Evolutionary conservation across 2,888 invertebrate genomes (phyloP), one percentile per base, ranked within the genome.

Genomic region (Zonitis immaculata): DNA sequence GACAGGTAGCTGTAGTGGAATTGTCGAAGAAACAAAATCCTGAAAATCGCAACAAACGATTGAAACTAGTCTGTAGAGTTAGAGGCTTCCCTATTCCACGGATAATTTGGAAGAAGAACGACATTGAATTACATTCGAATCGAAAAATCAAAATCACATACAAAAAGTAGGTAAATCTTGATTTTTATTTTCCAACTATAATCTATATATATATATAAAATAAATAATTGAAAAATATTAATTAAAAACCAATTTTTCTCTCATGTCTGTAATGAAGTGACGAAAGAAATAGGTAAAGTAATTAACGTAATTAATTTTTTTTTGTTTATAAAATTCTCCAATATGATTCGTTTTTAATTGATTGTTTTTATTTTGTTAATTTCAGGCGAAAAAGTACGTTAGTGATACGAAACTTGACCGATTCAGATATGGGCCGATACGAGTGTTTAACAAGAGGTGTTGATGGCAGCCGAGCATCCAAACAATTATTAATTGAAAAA

Each of bases 351-450:
- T n/a, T n/a, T n/a, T n/a, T n/a, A 44, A 20, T 44, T 45, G 27
- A 43, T 7, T 26, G 2, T 3, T 43, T 43, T 43, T 20, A n/a
- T 25, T 14, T 7, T 44, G n/a, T 7, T 53, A 63, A 66, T 79
- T 76, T 42, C 80, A 91, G 91, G 80, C 87, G 86, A 81, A 86
- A 87, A 82, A 89, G 91, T 79, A 87, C 87, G 77, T 82, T 92
- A 78, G 85, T 87, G 74, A 88, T 91, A 79, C 82, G 82, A 72
- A 84, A 85, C 72, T 86, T 86, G 68, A 82, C 82, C 71, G 82
- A 80, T 67, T 83, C 86, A 75, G 89, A 91, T 79, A 82, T 84
- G 65, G 91, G 90, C 70, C 79, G 79, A 70, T 92, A 91, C 79
- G 88, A 90, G 78, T 92, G 92, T 78, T 80, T 88, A 69, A 90